Evolutionary conservation across 2,888 invertebrate species (phyloP), one percentile per base, ranked within the genome.

Genomic region (Scrobipalpa atriplicella): DNA sequence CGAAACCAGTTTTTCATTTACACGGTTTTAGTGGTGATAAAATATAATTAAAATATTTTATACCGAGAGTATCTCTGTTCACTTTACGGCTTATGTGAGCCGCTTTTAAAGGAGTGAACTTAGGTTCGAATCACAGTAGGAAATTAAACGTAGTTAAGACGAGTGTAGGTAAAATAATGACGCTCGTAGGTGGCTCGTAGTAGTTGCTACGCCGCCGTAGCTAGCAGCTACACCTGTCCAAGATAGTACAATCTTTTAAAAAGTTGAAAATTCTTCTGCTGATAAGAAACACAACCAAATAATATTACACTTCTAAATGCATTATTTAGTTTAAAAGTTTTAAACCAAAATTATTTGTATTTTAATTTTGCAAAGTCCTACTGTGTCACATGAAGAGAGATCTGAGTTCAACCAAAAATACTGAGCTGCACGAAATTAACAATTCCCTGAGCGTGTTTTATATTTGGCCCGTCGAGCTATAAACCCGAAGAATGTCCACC

Each of bases 31-130:
- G 91, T 90, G 87, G 87, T 82, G 81, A 87, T 92, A 92, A 92
- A 92, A 91, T 91, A 92, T 92, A 92, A 92, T 92, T 92, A 92
- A 92, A 92, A 92, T 92, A 92, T 92, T 92, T 92, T 91, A 90
- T 89, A 87, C 86, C 78, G 78, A 75, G 78, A 83, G 85, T 89
- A 89, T 90, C 89, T 90, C 85, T 78, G 84, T 80, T 78, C 81
- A 85, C 80, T 87, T 90, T 89, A 89, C 82, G 86, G 85, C 80
- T 79, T 80, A 77, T 80, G 82, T 79, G 85, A 76, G 78, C 79
- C 79, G 84, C 77, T 75, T 81, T 75, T 76, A 78, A 78, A 83
- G 85, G 83, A 88, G 81, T 84, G 78, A 11, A 65, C 43, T 76
- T 70, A 84, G 71, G 85, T 72, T 75, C 66, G 73, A 66, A 51